phyloP scores from a whole-genome alignment of 2,888 invertebrate genomes.

The Calephelis perditalis region DNA sequence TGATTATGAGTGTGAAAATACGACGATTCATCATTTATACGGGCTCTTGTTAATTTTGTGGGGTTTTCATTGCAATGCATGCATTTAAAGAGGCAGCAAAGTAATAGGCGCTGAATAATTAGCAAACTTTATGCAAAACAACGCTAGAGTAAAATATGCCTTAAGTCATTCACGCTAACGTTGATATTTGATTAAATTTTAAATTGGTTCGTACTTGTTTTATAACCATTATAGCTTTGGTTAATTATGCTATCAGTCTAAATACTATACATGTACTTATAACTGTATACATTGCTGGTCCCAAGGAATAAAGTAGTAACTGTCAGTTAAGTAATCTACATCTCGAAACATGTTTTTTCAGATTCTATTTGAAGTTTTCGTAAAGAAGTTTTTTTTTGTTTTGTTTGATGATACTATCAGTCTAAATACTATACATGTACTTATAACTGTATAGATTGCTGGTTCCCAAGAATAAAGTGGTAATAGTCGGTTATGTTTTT shows the following conservation, averaged over 20 bases:
- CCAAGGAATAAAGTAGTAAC: too few relatives aligned
- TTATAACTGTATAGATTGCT: too few relatives aligned
- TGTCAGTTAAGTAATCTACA: too few relatives aligned
- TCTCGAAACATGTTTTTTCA: too few relatives aligned
- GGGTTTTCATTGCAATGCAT: constrained; percentile 12
- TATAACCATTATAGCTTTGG: not conserved
- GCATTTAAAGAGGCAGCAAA: constrained; percentile 8
- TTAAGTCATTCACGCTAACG: not conserved
- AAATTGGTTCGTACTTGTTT: not conserved
- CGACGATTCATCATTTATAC: constrained; percentile 11
- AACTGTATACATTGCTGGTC: too few relatives aligned
- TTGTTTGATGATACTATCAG: not conserved
- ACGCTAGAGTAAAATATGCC: not conserved
- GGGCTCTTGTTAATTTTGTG: constrained; percentile 6
- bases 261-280: too few relatives aligned
- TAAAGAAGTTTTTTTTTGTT: not conserved
- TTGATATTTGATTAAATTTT: not conserved
- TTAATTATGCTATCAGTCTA: not conserved
- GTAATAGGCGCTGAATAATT: constrained; percentile 10
- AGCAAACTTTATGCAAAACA: constrained; percentile 3
- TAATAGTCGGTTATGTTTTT: too few relatives aligned
- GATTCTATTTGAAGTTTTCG: too few relatives aligned
- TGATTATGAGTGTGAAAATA: constrained; percentile 5
- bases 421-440: too few relatives aligned
- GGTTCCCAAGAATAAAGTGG: too few relatives aligned